Evolutionary conservation across 2,888 invertebrate species (phyloP).

Genomic region (Leptogaster cylindrica): DNA sequence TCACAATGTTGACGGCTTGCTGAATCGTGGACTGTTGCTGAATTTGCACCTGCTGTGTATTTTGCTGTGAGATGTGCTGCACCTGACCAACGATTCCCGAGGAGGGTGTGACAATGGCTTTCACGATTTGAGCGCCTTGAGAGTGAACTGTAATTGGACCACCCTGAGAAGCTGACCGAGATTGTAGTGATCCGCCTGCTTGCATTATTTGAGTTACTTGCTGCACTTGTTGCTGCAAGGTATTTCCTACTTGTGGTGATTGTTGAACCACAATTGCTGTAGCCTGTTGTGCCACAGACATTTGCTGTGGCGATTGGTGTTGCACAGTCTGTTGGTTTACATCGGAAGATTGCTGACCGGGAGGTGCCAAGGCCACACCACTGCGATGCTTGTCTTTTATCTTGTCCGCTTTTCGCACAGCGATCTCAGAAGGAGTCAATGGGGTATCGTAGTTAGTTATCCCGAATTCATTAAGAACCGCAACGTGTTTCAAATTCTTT

Average conservation of each 20-base stretch:
- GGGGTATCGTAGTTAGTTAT: slow-evolving; percentile 85
- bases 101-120: slow-evolving; percentile 59
- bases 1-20: slow-evolving; percentile 50
- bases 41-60: slow-evolving; percentile 52
- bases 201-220: slow-evolving; percentile 52
- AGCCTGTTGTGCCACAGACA: slow-evolving; percentile 55
- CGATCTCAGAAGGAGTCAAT: slow-evolving; percentile 81
- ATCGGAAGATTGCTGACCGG: slow-evolving; percentile 50
- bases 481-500: slow-evolving; percentile 84
- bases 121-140: slow-evolving; percentile 57
- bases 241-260: slow-evolving; percentile 37
- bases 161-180: slow-evolving; percentile 52
- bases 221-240: slow-evolving; percentile 48
- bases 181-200: slow-evolving; percentile 51
- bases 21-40: slow-evolving; percentile 48
- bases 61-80: slow-evolving; percentile 62
- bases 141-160: slow-evolving; percentile 54
- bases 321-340: slow-evolving; percentile 60
- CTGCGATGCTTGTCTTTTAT: slow-evolving; percentile 81
- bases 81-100: slow-evolving; percentile 60
- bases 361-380: slow-evolving; percentile 65
- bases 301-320: slow-evolving; percentile 64
- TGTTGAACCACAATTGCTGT: slow-evolving; percentile 49
- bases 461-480: slow-evolving; percentile 81
- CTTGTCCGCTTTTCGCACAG: slow-evolving; percentile 80